Base-by-base conservation (phyloP, 2,113 vertebrate species). In the Bambusicola thoracicus region DNA sequence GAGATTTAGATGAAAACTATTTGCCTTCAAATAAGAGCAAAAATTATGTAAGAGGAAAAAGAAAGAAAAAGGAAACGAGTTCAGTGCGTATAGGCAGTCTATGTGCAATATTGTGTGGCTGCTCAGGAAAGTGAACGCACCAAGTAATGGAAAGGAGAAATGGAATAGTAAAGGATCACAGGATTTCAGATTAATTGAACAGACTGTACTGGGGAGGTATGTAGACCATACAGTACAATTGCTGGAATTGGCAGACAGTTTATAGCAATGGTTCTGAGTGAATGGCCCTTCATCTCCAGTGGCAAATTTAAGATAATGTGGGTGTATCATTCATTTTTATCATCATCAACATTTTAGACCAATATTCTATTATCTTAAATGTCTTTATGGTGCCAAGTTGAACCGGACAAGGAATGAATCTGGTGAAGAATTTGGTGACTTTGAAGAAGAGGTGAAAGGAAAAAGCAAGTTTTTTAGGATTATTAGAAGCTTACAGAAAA, bases 111-210 rank as follows among this genome's bases (percentile, higher is more conserved):
- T 92, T 68, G 74, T 18, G 12, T 74, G 44, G 25, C 29, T 94
- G 82, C 59, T 83, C 55, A 70, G 63, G 67, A 87, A 90, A 90
- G 91, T 58, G 92, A 77, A 44, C 44, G 91, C 70, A n/a, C 58
- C 49, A 80, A 85, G 65, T 93, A 94, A 95, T 78, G 78, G 75
- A 91, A 78, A 82, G 36, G 51, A 91, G 79, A 89, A 94, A 89
- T 87, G 44, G 67, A 89, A 90, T 61, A 85, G 75, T 34, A 76
- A 92, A 91, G 86, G 58, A 91, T 87, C 59, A 66, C 41, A 92
- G 44, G 72, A 87, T 87, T 95, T 95, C 82, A 87, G 91, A 93
- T 87, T 85, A 95, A 74, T 53, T 74, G 93, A 85, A 85, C 44
- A 90, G 93, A 87, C 74, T 77, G 30, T 66, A 20, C 32, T 65